phyloP scores from a whole-genome alignment of 2,113 vertebrate species.

The Dicaeum eximium region DNA sequence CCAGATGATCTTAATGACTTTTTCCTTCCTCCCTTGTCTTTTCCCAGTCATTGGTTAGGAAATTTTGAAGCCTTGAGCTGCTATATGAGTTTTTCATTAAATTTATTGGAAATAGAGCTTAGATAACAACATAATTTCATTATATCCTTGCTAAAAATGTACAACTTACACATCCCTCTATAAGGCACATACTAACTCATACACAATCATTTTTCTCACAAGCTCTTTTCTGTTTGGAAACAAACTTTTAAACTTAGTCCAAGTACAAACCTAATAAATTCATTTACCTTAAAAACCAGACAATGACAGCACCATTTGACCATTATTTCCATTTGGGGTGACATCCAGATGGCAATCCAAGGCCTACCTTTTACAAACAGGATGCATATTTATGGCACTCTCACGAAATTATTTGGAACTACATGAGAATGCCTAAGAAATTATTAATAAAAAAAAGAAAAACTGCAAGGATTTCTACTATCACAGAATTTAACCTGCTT shows the following conservation, averaged over 20 bases:
- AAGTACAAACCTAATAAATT: not conserved
- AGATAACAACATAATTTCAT: not conserved
- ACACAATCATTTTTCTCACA: not conserved
- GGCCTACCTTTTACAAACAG: not conserved
- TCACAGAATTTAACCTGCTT: not conserved
- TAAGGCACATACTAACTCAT: not conserved
- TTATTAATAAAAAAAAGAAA: not conserved
- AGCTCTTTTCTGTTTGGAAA: not conserved
- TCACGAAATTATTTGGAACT: not conserved
- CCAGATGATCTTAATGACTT: not conserved
- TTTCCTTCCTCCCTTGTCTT: not conserved
- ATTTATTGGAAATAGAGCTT: not conserved
- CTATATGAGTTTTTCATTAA: not conserved
- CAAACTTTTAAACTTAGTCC: not conserved
- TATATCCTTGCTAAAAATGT: rapidly evolving
- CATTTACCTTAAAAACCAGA: not conserved
- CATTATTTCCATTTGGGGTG: not conserved
- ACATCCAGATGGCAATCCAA: not conserved
- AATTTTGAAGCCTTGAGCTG: not conserved
- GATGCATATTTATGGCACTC: not conserved
- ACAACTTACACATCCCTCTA: not conserved
- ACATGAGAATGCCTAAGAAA: not conserved
- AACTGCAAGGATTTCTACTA: not conserved
- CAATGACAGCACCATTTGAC: not conserved
- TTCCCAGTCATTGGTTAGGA: not conserved